Evolutionary conservation across 92 coral and sea anemone genomes (phyloP).

Genomic region (Epizoanthus scotinus): DNA sequence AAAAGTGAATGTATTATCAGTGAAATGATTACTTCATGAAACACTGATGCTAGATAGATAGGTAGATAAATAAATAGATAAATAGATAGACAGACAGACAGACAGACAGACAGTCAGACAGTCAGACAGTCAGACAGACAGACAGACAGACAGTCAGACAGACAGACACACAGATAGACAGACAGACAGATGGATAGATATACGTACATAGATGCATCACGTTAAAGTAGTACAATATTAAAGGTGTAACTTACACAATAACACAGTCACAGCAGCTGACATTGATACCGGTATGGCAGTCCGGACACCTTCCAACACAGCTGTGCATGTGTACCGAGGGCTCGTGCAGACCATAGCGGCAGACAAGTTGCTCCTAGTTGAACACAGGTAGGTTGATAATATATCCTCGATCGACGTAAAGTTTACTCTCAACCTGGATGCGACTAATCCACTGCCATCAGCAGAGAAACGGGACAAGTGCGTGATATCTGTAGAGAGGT

Average conservation of each 20-base stretch:
- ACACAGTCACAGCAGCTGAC: not conserved
- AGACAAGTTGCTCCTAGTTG: not conserved
- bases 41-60: no score
- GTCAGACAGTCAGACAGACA: no score
- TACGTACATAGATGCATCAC: no score
- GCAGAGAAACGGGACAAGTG: not conserved
- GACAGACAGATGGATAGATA: no score
- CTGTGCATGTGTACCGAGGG: constrained; percentile 15
- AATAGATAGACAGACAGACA: no score
- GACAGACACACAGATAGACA: no score
- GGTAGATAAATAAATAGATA: no score
- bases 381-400: not conserved
- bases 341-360: not conserved
- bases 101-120: no score
- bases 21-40: no score
- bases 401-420: not conserved
- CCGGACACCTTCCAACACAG: not conserved
- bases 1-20: not conserved
- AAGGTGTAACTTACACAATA: not conserved
- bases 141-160: no score
- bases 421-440: not conserved
- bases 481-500: not conserved
- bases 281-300: not conserved
- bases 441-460: constrained; percentile 2
- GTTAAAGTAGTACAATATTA: not conserved